Percentiles rank a stretch among this genome's conserved stretches.
These are phyloP conservation scores for Spisula solida DNA, from an alignment of 2,888 invertebrate species.

Conservation along the genomic window DNA sequence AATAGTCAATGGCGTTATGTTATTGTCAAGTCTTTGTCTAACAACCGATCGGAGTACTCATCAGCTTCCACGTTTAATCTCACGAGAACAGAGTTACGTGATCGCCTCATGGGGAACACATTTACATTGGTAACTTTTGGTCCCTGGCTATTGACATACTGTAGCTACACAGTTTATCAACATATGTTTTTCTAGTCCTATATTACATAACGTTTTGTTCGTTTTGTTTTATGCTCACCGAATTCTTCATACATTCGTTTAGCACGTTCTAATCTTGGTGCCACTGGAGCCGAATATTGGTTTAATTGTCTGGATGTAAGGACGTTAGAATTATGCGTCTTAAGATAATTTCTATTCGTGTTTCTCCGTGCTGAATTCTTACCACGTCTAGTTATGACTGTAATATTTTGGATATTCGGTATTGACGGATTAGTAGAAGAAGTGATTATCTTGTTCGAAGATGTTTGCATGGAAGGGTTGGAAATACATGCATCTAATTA, in stretches of 20 bases:
- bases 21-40: background rate
- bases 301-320: background rate
- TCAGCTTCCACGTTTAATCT: conserved; percentile 1
- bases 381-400: too few species aligned
- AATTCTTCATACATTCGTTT: background rate
- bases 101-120: conserved; percentile 6
- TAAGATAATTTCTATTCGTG: background rate
- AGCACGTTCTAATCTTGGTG: background rate
- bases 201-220: background rate
- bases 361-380: background rate
- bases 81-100: background rate
- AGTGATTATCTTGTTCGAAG: too few species aligned
- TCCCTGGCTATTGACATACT: background rate
- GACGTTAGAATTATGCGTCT: background rate
- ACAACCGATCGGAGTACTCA: background rate
- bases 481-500: too few species aligned
- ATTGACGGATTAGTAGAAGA: too few species aligned
- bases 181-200: background rate
- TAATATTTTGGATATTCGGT: background rate
- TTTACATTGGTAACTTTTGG: conserved; percentile 1
- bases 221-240: background rate
- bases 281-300: background rate
- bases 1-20: background rate
- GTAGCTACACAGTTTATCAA: background rate
- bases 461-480: too few species aligned